phyloP scores from a whole-genome alignment of 2,888 invertebrate genomes.

The Galeopsomyia nigrocyanea region DNA sequence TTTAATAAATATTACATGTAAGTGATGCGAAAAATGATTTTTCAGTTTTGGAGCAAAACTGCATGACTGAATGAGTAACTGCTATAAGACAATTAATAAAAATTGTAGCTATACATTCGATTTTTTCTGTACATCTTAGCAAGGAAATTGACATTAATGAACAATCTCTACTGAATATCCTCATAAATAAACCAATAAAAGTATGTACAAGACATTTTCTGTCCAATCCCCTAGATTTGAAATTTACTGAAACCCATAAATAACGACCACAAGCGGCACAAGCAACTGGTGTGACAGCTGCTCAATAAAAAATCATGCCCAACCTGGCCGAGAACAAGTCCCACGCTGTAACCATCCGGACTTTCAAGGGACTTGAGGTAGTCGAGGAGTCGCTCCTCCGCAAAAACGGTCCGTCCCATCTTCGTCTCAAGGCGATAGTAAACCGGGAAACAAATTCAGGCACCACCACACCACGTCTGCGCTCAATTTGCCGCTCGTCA shows the following conservation, averaged over 20 bases:
- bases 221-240: no score
- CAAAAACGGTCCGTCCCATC: constrained; percentile 80
- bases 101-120: no score
- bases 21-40: no score
- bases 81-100: no score
- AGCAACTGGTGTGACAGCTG: constrained; percentile 51
- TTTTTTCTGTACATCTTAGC: no score
- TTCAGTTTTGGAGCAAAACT: background rate
- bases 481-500: constrained; percentile 24
- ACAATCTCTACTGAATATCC: no score
- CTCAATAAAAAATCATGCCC: constrained; percentile 48
- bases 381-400: constrained; percentile 78
- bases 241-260: no score
- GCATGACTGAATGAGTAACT: background rate
- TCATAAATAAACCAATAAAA: no score
- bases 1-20: no score
- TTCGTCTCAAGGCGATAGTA: constrained; percentile 15
- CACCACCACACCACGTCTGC: constrained; percentile 10
- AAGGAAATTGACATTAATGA: no score
- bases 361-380: constrained; percentile 78
- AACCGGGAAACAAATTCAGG: no score
- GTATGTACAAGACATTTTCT: no score
- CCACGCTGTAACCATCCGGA: constrained; percentile 77
- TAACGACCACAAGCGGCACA: constrained; percentile 11
- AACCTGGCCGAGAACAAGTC: constrained; percentile 87